These are phyloP conservation scores for Microtus pennsylvanicus DNA, from an alignment of 2,113 vertebrate genomes.

Conservation along the genomic window DNA sequence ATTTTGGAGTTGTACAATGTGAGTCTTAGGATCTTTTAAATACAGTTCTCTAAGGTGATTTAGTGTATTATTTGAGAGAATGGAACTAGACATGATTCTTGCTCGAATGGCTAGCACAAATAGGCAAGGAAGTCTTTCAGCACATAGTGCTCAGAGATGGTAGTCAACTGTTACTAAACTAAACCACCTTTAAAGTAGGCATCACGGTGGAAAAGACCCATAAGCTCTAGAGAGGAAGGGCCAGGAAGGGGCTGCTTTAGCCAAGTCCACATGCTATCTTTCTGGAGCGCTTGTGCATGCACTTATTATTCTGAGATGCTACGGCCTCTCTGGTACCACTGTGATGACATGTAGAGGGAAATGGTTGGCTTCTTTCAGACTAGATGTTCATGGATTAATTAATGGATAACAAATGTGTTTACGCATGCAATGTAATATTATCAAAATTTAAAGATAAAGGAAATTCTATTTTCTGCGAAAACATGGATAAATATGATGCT, in stretches of 20 bases:
- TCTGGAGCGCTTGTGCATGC: not conserved
- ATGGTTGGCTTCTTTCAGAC: conserved; percentile 20
- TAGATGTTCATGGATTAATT: not conserved
- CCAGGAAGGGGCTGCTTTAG: not conserved
- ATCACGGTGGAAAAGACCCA: not conserved
- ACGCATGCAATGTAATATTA: not conserved
- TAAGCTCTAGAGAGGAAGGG: not conserved
- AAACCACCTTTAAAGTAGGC: not conserved
- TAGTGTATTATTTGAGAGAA: conserved; percentile 3
- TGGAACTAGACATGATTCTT: not conserved
- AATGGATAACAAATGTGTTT: not conserved
- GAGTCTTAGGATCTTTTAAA: conserved; percentile 36
- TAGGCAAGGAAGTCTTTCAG: not conserved
- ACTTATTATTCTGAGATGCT: not conserved
- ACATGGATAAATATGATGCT: not conserved
- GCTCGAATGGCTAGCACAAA: not conserved
- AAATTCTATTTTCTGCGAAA: not conserved
- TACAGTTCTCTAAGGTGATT: not conserved
- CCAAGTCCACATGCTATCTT: not conserved
- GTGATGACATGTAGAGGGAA: not conserved
- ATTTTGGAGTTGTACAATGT: conserved; percentile 24
- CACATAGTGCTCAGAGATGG: not conserved
- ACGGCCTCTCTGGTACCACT: not conserved
- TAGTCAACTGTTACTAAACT: not conserved
- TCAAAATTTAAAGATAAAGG: not conserved